Evolutionary conservation across 2,113 vertebrate genomes (phyloP).

Genomic region (Cololabis saira): DNA sequence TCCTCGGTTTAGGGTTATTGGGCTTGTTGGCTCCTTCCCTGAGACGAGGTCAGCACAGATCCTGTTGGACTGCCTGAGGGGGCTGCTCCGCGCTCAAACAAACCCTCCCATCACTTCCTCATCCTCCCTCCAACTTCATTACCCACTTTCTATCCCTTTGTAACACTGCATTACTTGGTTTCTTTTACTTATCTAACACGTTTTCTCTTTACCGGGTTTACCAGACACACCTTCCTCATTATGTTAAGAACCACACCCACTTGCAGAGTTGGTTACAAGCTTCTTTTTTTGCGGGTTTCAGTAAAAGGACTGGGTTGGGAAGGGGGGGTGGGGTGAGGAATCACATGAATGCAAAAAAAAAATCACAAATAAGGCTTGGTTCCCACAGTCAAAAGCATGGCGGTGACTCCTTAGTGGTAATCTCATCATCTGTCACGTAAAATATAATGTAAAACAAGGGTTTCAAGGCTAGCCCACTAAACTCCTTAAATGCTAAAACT

Average conservation of each 20-base stretch:
- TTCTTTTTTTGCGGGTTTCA: not conserved
- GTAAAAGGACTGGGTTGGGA: constrained; percentile 11
- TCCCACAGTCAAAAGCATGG: not conserved
- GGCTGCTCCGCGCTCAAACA: constrained; percentile 22
- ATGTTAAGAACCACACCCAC: constrained; percentile 22
- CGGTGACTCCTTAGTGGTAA: not conserved
- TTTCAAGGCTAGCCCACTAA: not conserved
- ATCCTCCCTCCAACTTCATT: not conserved
- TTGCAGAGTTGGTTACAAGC: constrained; percentile 4
- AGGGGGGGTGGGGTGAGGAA: not conserved
- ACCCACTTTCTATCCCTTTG: constrained; percentile 5
- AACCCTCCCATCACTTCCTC: constrained; percentile 20
- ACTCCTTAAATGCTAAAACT: not conserved
- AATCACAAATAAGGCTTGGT: not conserved
- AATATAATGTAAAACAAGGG: not conserved
- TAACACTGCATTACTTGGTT: not conserved
- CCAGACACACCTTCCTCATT: not conserved
- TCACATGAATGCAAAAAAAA: not conserved
- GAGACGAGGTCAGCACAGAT: constrained; percentile 38
- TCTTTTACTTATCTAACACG: not conserved
- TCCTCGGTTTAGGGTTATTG: constrained; percentile 41
- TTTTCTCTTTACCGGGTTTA: constrained; percentile 7
- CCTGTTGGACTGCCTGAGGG: constrained; percentile 49
- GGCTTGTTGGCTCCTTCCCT: constrained; percentile 55
- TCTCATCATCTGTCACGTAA: not conserved